Conservation (phyloP, 2,113 vertebrate species). For the Peucedramus taeniatus region DNA sequence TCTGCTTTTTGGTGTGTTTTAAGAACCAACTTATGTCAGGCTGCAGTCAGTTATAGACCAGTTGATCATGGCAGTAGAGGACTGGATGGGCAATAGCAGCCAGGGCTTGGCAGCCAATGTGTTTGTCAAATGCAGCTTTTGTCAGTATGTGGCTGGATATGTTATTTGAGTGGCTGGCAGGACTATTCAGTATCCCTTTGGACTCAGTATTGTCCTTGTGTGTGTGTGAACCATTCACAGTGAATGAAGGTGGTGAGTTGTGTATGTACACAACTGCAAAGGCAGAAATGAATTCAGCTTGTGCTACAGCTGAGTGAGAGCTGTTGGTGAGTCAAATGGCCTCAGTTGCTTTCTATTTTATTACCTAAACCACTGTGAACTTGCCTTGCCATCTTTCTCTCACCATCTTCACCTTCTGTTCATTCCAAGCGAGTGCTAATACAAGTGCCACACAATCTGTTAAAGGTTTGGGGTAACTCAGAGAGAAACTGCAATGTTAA, state of each 20-base stretch:
- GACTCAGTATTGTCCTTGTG: not conserved
- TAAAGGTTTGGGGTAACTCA: not conserved
- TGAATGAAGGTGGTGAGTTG: not conserved
- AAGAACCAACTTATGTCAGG: not conserved
- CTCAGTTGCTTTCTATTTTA: not conserved
- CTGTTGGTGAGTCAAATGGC: not conserved
- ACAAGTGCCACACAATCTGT: not conserved
- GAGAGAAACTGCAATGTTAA: not conserved
- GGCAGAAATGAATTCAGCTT: not conserved
- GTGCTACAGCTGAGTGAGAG: not conserved
- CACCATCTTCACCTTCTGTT: not conserved
- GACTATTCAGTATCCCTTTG: not conserved
- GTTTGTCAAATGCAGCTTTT: not conserved
- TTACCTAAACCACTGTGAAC: not conserved
- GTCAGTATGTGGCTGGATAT: not conserved
- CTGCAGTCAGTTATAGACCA: not conserved
- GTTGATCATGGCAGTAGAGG: not conserved
- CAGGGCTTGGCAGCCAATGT: rapidly evolving
- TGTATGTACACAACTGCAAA: not conserved
- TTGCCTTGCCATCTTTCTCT: not conserved
- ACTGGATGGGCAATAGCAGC: not conserved
- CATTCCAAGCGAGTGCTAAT: not conserved
- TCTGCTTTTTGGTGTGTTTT: not conserved
- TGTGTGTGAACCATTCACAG: not conserved
- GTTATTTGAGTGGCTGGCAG: not conserved